Conservation (phyloP, 2,113 vertebrate species). For the Scomber colias region DNA sequence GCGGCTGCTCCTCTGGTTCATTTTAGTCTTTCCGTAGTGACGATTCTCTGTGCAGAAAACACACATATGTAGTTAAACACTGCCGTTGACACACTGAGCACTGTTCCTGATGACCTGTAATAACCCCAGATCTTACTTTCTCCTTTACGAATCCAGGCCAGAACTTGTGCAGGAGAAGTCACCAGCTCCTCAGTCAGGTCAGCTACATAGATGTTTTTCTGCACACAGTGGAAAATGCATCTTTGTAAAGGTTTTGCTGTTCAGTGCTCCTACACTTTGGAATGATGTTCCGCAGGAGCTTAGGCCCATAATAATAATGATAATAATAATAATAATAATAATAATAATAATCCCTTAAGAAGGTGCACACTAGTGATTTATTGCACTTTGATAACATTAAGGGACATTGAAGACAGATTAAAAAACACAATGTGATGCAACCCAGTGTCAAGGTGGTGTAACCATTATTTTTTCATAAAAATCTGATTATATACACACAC, state of each 20-base stretch:
- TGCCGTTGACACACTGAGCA: not conserved
- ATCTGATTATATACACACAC: too few relatives aligned
- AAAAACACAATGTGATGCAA: too few relatives aligned
- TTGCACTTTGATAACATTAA: too few relatives aligned
- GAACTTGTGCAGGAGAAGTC: constrained; percentile 88
- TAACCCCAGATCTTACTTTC: constrained; percentile 88
- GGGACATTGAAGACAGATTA: too few relatives aligned
- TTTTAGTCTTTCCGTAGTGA: constrained; percentile 96
- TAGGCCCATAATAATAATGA: too few relatives aligned
- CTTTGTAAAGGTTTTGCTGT: not conserved
- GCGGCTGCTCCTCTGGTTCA: constrained; percentile 96
- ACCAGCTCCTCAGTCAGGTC: constrained; percentile 95
- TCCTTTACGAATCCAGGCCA: constrained; percentile 94
- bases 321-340: too few relatives aligned
- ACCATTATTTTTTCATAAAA: too few relatives aligned
- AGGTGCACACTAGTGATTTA: too few relatives aligned
- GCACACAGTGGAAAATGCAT: not conserved
- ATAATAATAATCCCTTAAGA: too few relatives aligned
- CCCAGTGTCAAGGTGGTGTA: too few relatives aligned
- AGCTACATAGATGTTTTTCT: constrained; percentile 96
- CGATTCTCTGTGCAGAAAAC: constrained; percentile 84
- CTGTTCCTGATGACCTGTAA: not conserved
- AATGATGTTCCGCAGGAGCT: not conserved
- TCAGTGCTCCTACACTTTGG: not conserved
- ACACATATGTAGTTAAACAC: not conserved